Evolutionary conservation across 2,888 invertebrate species (phyloP), one percentile per base, ranked within the genome.

Genomic region (Polymixis lichenea): DNA sequence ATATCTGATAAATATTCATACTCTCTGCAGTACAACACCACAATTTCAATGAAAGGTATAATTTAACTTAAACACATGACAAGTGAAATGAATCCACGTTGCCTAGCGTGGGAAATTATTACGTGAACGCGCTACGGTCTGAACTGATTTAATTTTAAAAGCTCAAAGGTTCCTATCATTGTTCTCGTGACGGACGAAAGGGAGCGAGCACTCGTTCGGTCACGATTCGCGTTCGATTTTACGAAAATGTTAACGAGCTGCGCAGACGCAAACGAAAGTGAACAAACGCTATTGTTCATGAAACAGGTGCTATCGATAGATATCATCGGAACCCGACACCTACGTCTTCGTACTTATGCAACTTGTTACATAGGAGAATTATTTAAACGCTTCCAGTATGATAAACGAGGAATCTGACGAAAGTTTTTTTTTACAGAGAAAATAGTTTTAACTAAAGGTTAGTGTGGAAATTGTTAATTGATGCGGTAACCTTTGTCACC

Each of bases 161-260:
- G 87, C 86, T 81, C 83, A 84, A 84, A 85, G 80, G 83, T 81
- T 83, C 72, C 74, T 86, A 84, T 83, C 75, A 85, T 81, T 84
- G 85, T 83, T 86, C 87, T 94, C 95, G 95, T 95, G 95, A 94
- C 93, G 90, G 87, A 92, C 82, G 93, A 95, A 94, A 95, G 94
- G 94, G 93, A 95, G 88, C 84, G 87, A 89, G 91, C 92, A 92
- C 90, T 90, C 85, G 90, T 89, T 89, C 87, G 88, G 95, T 95
- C 95, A 95, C 95, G 95, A 95, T 90, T 91, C 91, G 89, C 90
- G 92, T 90, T 92, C 92, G 92, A 91, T 93, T 93, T 92, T 92
- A 87, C 92, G 91, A 92, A 94, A 95, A 95, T 94, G 95, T 93
- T 95, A 94, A 94, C 94, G 88, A 93, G 93, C 81, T 90, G 89